A percentile compares a stretch with the other conserved stretches of the same genome.
Evolutionary conservation across 1,140 invertebrate species (phyloP).

Genomic region (Procambarus virginalis): DNA sequence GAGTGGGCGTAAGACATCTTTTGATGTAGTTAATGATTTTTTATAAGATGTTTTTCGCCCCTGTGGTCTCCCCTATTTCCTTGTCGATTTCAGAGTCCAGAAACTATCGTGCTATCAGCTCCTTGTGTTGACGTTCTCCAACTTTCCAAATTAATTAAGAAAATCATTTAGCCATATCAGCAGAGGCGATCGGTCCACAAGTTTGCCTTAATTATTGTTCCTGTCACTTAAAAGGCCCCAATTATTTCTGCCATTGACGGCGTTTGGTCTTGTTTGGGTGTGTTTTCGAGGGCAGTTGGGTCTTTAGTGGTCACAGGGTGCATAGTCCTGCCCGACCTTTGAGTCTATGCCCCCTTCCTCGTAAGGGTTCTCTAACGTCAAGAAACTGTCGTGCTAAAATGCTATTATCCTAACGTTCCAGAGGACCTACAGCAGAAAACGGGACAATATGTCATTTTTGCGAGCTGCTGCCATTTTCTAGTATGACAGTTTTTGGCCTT

Average conservation of each 20-base stretch:
- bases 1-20: not conserved
- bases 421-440: no score
- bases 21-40: not conserved
- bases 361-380: no score
- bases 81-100: constrained; percentile 21
- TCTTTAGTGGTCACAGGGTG: not conserved
- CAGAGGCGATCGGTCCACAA: constrained; percentile 59
- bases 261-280: not conserved
- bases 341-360: no score
- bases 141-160: constrained; percentile 68
- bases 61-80: not conserved
- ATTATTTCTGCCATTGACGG: constrained; percentile 58
- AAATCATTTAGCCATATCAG: constrained; percentile 67
- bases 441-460: no score
- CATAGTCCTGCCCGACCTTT: no score
- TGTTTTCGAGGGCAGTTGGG: not conserved
- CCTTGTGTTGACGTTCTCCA: constrained; percentile 37
- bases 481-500: no score
- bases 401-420: no score
- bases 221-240: constrained; percentile 62
- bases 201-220: constrained; percentile 65
- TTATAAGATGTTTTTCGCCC: not conserved
- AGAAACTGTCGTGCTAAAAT: no score
- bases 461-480: no score
- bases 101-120: constrained; percentile 50